Conservation (phyloP, 2,888 invertebrate species). For the Sepiola atlantica region DNA sequence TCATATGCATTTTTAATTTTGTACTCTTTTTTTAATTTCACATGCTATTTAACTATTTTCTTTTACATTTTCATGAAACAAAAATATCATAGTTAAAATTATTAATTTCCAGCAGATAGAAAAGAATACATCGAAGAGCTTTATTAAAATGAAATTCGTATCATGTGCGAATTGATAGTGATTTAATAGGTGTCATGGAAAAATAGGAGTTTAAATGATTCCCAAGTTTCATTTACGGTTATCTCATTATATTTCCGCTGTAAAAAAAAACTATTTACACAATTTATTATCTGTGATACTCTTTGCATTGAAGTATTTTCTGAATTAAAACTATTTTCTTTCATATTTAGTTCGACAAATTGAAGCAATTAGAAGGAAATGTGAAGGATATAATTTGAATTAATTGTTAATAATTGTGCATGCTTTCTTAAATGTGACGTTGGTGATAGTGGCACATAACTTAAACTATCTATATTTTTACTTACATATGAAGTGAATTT, state of each 20-base stretch:
- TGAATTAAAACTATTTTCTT: background rate
- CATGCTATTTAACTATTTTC: background rate
- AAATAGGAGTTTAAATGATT: background rate
- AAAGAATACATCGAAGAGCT: background rate
- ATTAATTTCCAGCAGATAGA: background rate
- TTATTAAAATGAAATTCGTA: background rate
- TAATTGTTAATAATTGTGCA: background rate
- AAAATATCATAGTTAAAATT: background rate
- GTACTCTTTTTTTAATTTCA: background rate
- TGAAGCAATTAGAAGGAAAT: background rate
- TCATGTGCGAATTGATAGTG: background rate
- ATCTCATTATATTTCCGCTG: background rate
- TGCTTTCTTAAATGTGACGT: background rate
- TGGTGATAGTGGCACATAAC: background rate
- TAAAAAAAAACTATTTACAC: background rate
- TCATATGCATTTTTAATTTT: background rate
- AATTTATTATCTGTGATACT: background rate
- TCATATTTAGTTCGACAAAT: background rate
- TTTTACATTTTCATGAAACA: background rate
- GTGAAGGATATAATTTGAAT: background rate
- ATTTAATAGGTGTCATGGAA: background rate
- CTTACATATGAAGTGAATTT: too few relatives aligned
- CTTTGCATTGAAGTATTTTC: background rate
- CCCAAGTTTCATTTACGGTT: background rate
- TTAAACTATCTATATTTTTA: background rate